These are phyloP conservation scores for Drosophila pseudoananassae DNA, from an alignment of 1,140 invertebrate genomes.

Conservation along the genomic window DNA sequence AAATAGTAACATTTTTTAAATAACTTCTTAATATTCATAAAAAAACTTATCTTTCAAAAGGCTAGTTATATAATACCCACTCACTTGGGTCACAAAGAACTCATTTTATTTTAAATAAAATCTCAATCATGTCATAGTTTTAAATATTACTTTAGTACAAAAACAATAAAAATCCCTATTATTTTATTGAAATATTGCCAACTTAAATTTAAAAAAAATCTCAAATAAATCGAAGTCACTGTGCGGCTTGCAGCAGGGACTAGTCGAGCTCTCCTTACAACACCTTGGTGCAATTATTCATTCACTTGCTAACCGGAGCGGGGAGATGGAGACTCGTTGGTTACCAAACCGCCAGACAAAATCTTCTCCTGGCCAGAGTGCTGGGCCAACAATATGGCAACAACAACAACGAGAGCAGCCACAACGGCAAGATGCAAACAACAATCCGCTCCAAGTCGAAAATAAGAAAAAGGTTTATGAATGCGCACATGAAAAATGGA, in stretches of 20 bases:
- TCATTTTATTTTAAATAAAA: too few relatives aligned
- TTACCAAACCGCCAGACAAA: conserved; percentile 27
- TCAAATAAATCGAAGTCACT: background rate
- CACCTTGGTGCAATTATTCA: conserved; percentile 73
- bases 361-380: conserved; percentile 24
- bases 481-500: conserved; percentile 83
- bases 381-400: too few relatives aligned
- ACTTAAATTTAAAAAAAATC: too few relatives aligned
- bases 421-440: conserved; percentile 45
- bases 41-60: too few relatives aligned
- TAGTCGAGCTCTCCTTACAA: conserved; percentile 50
- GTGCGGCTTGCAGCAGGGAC: background rate
- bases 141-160: too few relatives aligned
- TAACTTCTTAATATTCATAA: too few relatives aligned
- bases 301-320: conserved; percentile 44
- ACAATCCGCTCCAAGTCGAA: conserved; percentile 60
- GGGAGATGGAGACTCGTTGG: conserved; percentile 1
- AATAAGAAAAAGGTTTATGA: conserved; percentile 78
- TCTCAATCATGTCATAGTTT: too few relatives aligned
- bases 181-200: too few relatives aligned
- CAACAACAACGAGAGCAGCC: conserved; percentile 5
- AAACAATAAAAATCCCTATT: too few relatives aligned
- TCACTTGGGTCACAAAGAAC: too few relatives aligned
- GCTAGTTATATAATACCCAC: too few relatives aligned
- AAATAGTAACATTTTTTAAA: background rate